Evolutionary conservation across 1,140 invertebrate genomes (phyloP).

Genomic region (Pseudomyrmex concolor): DNA sequence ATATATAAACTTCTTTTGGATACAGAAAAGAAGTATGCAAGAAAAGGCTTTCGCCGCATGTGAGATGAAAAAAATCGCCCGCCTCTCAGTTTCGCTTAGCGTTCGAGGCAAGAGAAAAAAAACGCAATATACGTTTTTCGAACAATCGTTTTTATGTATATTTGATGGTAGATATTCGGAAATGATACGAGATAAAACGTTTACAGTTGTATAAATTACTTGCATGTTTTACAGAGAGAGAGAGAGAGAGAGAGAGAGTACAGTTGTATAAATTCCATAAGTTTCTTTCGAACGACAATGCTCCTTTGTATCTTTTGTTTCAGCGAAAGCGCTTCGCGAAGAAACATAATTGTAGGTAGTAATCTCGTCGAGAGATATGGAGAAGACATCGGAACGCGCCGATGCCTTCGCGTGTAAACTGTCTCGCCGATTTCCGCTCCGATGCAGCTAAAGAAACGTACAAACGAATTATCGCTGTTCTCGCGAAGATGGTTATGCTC

Average conservation of each 20-base stretch:
- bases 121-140: too few relatives aligned
- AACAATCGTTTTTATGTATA: too few relatives aligned
- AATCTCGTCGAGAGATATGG: slow-evolving; percentile 2
- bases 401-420: slow-evolving; percentile 32
- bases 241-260: too few relatives aligned
- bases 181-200: not conserved
- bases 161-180: too few relatives aligned
- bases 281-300: not conserved
- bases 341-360: slow-evolving; percentile 12
- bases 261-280: not conserved
- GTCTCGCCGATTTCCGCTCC: slow-evolving; percentile 51
- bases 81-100: too few relatives aligned
- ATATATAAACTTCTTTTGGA: too few relatives aligned
- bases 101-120: too few relatives aligned
- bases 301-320: not conserved
- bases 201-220: not conserved
- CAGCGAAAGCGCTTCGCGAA: not conserved
- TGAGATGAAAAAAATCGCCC: too few relatives aligned
- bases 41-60: too few relatives aligned
- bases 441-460: slow-evolving; percentile 42
- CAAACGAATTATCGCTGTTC: slow-evolving; percentile 55
- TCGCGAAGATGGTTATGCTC: slow-evolving; percentile 58
- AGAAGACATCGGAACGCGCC: slow-evolving; percentile 6
- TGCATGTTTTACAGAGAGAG: too few relatives aligned
- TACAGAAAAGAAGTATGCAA: too few relatives aligned